Conservation (phyloP, 1,140 invertebrate genomes). For the Drosophila tropicalis region DNA sequence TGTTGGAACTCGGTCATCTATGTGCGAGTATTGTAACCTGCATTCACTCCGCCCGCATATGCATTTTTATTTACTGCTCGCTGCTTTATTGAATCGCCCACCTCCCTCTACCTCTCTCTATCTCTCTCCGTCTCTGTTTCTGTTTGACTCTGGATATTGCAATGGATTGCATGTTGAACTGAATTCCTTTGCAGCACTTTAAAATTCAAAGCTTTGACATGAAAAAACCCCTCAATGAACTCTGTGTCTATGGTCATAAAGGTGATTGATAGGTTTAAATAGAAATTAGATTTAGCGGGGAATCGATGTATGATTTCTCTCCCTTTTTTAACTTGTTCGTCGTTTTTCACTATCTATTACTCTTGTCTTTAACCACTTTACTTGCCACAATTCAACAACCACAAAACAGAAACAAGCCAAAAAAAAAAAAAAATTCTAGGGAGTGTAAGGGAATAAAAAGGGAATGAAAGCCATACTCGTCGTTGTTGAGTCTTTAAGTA, state of each 20-base stretch:
- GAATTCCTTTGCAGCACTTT: neutral
- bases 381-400: constrained; percentile 3
- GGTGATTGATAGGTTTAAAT: neutral
- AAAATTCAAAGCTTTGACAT: constrained; percentile 10
- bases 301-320: neutral
- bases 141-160: neutral
- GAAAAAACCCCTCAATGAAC: neutral
- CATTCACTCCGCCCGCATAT: constrained; percentile 28
- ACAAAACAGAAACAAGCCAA: constrained; percentile 4
- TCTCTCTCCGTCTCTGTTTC: neutral
- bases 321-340: neutral
- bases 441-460: neutral
- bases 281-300: neutral
- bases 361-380: constrained; percentile 3
- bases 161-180: neutral
- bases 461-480: constrained; percentile 39
- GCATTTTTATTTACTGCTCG: constrained; percentile 57
- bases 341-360: constrained; percentile 29
- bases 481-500: constrained; percentile 42
- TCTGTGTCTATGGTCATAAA: neutral
- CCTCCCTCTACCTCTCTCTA: neutral
- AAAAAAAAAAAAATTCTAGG: neutral
- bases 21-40: constrained; percentile 9
- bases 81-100: constrained; percentile 38
- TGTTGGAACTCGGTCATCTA: constrained; percentile 8